Evolutionary conservation across 2,797 vertebrate genomes (phyloP).

Genomic region (Chanos chanos): DNA sequence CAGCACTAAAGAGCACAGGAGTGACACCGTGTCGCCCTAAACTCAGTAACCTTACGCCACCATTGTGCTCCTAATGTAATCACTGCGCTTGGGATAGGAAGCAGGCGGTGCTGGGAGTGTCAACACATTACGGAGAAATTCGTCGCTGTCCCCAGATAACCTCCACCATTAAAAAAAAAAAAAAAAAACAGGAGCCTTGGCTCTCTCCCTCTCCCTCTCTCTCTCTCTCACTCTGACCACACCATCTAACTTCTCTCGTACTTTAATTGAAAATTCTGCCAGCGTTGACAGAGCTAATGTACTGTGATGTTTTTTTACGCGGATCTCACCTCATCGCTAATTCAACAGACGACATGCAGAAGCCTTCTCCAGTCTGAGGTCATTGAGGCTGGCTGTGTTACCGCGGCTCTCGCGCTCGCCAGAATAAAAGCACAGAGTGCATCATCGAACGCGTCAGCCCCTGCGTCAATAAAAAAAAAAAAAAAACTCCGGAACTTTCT

Average conservation of each 20-base stretch:
- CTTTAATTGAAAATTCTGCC: conserved; percentile 74
- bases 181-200: conserved; percentile 39
- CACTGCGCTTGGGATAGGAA: conserved; percentile 72
- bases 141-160: conserved; percentile 69
- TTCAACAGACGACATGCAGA: conserved; percentile 44
- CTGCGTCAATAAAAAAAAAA: conserved; percentile 26
- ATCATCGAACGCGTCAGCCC: conserved; percentile 34
- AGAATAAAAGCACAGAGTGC: conserved; percentile 25
- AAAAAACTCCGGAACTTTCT: conserved; percentile 29
- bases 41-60: conserved; percentile 70
- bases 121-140: conserved; percentile 75
- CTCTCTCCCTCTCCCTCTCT: conserved; percentile 55
- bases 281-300: conserved; percentile 71
- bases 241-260: too few relatives aligned
- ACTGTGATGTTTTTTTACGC: conserved; percentile 45
- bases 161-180: conserved; percentile 48
- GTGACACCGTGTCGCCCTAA: conserved; percentile 37
- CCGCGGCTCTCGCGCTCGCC: neutral
- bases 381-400: conserved; percentile 61
- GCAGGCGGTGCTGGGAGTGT: conserved; percentile 67
- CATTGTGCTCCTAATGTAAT: conserved; percentile 76
- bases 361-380: conserved; percentile 57
- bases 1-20: neutral
- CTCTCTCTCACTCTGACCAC: conserved; percentile 69
- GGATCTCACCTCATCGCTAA: conserved; percentile 42